A percentile compares a stretch with the other conserved stretches of the same genome.
These are phyloP conservation scores for Orestias chungarensis DNA, from an alignment of 2,797 vertebrate genomes.

Conservation along the genomic window DNA sequence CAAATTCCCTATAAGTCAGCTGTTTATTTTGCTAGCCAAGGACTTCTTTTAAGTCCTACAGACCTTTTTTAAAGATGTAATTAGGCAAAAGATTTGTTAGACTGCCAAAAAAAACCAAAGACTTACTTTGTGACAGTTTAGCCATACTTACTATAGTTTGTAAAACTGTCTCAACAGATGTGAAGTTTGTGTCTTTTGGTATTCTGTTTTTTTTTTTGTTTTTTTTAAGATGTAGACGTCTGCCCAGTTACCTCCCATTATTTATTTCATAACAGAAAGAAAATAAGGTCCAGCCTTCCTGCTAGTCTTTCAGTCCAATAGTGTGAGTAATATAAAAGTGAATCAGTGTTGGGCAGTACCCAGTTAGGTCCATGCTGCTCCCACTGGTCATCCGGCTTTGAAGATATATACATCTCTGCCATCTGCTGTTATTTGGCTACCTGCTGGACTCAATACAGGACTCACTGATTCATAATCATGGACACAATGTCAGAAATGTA, in stretches of 20 bases:
- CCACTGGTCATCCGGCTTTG: conserved; percentile 51
- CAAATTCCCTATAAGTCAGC: background rate
- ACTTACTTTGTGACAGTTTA: background rate
- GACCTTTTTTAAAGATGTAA: background rate
- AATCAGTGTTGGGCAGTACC: conserved; percentile 63
- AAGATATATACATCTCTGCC: conserved; percentile 63
- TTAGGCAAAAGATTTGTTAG: background rate
- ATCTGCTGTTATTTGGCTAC: conserved; percentile 72
- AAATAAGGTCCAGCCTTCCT: background rate
- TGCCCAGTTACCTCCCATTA: conserved; percentile 12
- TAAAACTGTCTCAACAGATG: background rate
- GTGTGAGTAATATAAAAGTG: conserved; percentile 64
- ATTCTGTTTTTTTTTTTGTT: background rate
- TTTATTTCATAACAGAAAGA: conserved; percentile 7
- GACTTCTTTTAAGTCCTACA: background rate
- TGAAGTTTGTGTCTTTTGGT: background rate
- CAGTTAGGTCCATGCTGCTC: conserved; percentile 65
- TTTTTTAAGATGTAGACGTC: conserved; percentile 3
- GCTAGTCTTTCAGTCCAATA: conserved; percentile 33
- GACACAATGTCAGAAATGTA: conserved; percentile 45
- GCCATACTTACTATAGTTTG: background rate
- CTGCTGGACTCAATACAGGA: conserved; percentile 41
- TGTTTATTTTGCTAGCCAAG: background rate
- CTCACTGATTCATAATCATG: conserved; percentile 52
- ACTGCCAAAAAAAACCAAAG: background rate